A percentile compares a stretch with the other conserved stretches of the same genome.
Conservation (phyloP, 2,113 vertebrate species). For the Psittacara wagleri region DNA sequence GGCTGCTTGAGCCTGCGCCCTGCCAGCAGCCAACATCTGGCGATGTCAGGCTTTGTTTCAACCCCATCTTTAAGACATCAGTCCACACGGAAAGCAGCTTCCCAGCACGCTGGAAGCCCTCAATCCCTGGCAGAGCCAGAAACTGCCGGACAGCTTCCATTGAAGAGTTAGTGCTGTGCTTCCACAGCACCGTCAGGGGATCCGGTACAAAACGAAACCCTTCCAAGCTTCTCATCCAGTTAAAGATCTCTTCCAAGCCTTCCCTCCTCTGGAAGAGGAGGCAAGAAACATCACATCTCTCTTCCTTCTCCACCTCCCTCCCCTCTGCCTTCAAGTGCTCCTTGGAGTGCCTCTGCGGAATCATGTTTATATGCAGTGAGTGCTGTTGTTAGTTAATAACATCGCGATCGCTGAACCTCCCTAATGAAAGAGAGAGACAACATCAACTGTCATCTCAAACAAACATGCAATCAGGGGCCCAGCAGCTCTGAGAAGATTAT, state of each 20-base stretch:
- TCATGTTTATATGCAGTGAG: slow-evolving; percentile 76
- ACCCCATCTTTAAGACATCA: neutral
- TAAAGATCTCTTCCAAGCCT: slow-evolving; percentile 2
- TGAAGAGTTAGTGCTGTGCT: neutral
- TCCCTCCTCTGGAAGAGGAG: neutral
- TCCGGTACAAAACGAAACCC: neutral
- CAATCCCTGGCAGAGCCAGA: neutral
- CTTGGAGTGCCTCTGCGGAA: slow-evolving; percentile 71
- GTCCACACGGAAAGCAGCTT: neutral
- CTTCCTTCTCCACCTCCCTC: slow-evolving; percentile 21
- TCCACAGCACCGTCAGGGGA: neutral
- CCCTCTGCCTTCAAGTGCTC: slow-evolving; percentile 71
- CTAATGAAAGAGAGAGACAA: slow-evolving; percentile 77
- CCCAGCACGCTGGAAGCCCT: neutral
- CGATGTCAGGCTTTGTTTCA: neutral
- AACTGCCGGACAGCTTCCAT: neutral
- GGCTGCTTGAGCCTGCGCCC: fast-evolving
- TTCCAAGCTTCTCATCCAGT: neutral
- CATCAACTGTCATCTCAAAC: slow-evolving; percentile 78
- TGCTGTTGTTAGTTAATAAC: slow-evolving; percentile 78
- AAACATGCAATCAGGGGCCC: slow-evolving; percentile 76
- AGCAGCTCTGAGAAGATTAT: slow-evolving; percentile 66
- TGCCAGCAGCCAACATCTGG: neutral
- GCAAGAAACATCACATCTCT: slow-evolving; percentile 10
- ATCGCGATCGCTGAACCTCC: slow-evolving; percentile 71